Evolutionary conservation across 2,888 invertebrate species (phyloP), one percentile per base, ranked within the genome.

Genomic region (Aleiodes alternator): DNA sequence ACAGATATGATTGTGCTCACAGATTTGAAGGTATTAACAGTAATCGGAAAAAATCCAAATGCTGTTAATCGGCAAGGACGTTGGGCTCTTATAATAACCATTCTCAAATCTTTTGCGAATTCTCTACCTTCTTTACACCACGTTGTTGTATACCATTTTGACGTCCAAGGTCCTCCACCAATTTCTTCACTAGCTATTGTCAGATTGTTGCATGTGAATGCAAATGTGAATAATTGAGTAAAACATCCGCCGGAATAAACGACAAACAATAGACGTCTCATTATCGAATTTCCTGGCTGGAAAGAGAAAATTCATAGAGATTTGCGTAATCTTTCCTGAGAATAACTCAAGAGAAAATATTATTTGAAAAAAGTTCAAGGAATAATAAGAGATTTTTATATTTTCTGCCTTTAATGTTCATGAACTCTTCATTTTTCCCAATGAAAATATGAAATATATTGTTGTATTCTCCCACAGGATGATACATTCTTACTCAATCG

Each of bases 61-160:
- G 79, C 82, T n/a, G 81, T 82, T 6, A 82, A 55, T n/a, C 70
- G 70, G 68, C 80, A 82, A 0, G 82, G 73, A 8, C 73, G 77
- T 16, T 29, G 50, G 2, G 81, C 66, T 50, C 83, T 77, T 48
- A 77, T 68, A n/a, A 81, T 72, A 6, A 82, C 16, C 8, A 84
- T n/a, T 12, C 79, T 57, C 4, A 84, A 11, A 64, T 80, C 79
- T 16, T 70, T 78, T 5, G 77, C 61, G 3, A 82, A 11, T 6
- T 23, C 3, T 43, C 64, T 14, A 64, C 64, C 43, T 61, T 9
- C 9, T 75, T 29, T 57, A 66, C 56, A 38, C 11, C 0, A 48
- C 11, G 14, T 76, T 34, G 16, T 69, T 71, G 12, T 66, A n/a
- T 77, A 50, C 81, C 80, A 75, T 4, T 51, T 50, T 50, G 66